phyloP scores from a whole-genome alignment of 2,113 vertebrate species.

The Etheostoma spectabile region DNA sequence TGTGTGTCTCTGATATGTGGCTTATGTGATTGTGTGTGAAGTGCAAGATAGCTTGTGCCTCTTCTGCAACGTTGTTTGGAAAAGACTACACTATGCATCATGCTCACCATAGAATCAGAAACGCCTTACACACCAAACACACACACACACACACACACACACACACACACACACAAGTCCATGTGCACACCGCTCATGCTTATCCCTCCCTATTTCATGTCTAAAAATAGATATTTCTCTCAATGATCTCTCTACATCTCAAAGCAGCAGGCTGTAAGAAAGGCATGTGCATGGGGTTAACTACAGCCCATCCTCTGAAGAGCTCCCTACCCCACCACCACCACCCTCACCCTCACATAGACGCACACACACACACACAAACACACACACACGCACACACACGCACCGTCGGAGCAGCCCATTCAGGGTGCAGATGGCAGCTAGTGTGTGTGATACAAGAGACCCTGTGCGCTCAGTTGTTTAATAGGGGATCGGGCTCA shows the following conservation, averaged over 20 bases:
- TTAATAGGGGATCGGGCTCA: conserved; percentile 71
- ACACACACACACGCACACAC: conserved; percentile 14
- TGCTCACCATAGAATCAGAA: conserved; percentile 68
- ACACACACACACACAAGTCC: conserved; percentile 10
- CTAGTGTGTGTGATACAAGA: conserved; percentile 79
- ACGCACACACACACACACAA: conserved; percentile 24
- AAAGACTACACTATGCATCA: conserved; percentile 74
- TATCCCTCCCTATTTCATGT: conserved; percentile 67
- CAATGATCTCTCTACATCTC: conserved; percentile 78
- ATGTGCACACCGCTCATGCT: conserved; percentile 44
- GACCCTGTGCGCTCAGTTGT: conserved; percentile 58
- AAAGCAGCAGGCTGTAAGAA: conserved; percentile 72
- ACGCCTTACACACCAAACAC: conserved; percentile 39
- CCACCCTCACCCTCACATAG: conserved; percentile 13
- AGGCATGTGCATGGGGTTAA: conserved; percentile 71
- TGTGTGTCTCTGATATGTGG: conserved; percentile 52
- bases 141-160: conserved; percentile 28
- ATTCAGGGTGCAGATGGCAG: conserved; percentile 84
- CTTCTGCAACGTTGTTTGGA: conserved; percentile 63
- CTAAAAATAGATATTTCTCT: conserved; percentile 80
- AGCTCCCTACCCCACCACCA: conserved; percentile 20
- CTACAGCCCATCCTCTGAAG: conserved; percentile 69
- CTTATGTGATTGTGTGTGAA: conserved; percentile 68
- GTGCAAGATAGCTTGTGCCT: conserved; percentile 66
- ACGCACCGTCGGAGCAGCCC: conserved; percentile 48